Evolutionary conservation across 1,140 invertebrate species (phyloP).

Genomic region (Alviniconcha marisindica): DNA sequence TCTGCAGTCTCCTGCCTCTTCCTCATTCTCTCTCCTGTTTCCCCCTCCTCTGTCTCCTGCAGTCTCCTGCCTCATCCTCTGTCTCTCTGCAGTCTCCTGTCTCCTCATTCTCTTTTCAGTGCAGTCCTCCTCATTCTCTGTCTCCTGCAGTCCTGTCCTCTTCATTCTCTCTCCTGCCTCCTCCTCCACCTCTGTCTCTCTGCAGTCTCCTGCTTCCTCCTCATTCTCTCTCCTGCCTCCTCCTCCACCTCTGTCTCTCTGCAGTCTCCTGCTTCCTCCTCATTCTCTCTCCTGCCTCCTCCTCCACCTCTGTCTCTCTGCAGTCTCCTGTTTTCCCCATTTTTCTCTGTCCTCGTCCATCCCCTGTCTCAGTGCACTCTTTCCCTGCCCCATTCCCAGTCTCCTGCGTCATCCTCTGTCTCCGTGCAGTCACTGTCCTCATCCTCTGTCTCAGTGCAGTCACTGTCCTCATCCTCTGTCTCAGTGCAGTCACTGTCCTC

Average conservation of each 20-base stretch:
- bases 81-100: no score
- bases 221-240: neutral
- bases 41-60: no score
- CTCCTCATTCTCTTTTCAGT: neutral
- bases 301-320: neutral
- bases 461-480: no score
- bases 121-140: neutral
- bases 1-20: no score
- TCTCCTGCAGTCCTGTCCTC: neutral
- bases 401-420: no score
- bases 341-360: neutral
- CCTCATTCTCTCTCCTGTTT: no score
- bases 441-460: no score
- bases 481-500: no score
- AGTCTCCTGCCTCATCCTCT: no score
- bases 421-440: no score
- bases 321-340: neutral
- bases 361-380: no score
- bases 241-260: neutral
- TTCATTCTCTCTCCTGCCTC: neutral
- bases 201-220: neutral
- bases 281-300: neutral
- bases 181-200: neutral
- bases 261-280: neutral
- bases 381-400: no score